Evolutionary conservation across 2,888 invertebrate species (phyloP), one percentile per base, ranked within the genome.

Genomic region (Tinea semifulvella): DNA sequence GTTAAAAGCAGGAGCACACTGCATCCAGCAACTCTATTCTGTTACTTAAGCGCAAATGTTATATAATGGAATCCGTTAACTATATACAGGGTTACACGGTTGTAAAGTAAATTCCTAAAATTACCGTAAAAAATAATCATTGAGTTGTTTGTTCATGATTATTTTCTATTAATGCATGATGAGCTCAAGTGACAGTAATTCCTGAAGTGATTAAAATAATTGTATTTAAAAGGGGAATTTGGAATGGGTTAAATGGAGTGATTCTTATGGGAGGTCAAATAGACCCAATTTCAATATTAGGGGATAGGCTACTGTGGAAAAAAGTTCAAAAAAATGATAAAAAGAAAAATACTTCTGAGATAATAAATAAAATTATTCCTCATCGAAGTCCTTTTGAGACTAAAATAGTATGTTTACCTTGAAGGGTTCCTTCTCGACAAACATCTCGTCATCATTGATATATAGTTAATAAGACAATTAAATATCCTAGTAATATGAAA

Each of bases 361-460:
- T 64, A 85, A 89, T 88, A 82, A 89, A 89, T 73, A 89, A 63
- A 62, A 89, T 85, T 85, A 89, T 89, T 53, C 88, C 88, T 81
- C 85, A 84, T 48, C 85, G 85, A 63, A 90, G 56, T 1, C 86
- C 85, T 61, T 72, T 75, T 7, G 70, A 67, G 1, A 88, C 87
- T 57, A 68, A 56, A 17, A 68, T 64, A 0, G 88, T 86, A 57
- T 90, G 89, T 45, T 82, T 62, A 1, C 88, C 88, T 84, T 88
- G 86, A 46, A 76, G 81, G 0, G 87, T 85, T 52, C 86, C 77
- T 83, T 89, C 89, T 52, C 88, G 88, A 14, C 79, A 74, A 35
- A 88, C 64, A 75, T 88, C 87, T 61, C 87, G 87, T 84, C 88
- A 88, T 85, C 87, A 89, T 84, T 88, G 87, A 57, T 65, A 82